Conservation (phyloP, 92 coral and sea anemone species). For the Epizoanthus illoricatus region DNA sequence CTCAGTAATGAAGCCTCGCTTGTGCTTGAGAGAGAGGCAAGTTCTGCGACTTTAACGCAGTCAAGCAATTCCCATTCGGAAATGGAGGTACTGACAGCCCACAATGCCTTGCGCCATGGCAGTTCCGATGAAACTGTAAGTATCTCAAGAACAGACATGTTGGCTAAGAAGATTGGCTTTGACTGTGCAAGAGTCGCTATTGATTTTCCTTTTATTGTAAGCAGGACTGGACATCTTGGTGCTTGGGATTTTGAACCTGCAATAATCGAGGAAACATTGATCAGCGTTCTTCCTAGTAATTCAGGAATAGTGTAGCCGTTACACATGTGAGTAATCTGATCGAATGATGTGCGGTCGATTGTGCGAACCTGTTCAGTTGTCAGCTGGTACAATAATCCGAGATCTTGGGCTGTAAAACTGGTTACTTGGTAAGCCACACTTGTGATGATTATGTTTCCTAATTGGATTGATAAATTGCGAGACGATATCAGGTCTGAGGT, state of each 20-base stretch:
- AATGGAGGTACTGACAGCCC: slow-evolving; percentile 39
- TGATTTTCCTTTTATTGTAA: too few relatives aligned
- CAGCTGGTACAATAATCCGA: slow-evolving; percentile 64
- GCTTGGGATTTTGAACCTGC: too few relatives aligned
- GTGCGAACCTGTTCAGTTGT: slow-evolving; percentile 52
- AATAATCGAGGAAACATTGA: too few relatives aligned
- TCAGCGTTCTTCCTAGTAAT: too few relatives aligned
- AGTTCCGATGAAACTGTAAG: slow-evolving; percentile 41
- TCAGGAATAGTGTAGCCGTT: too few relatives aligned
- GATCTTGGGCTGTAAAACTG: slow-evolving; percentile 27
- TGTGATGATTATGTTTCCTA: background rate
- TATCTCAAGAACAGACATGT: slow-evolving; percentile 54
- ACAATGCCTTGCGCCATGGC: slow-evolving; percentile 56
- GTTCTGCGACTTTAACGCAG: slow-evolving; percentile 40
- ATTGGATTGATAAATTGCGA: background rate
- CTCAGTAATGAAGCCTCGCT: slow-evolving; percentile 11
- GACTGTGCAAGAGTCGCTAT: too few relatives aligned
- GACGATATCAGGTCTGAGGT: too few relatives aligned
- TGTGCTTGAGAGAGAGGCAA: slow-evolving; percentile 40
- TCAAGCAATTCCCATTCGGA: slow-evolving; percentile 70
- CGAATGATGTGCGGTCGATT: slow-evolving; percentile 44
- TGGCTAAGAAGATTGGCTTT: too few relatives aligned
- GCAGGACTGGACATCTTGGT: too few relatives aligned
- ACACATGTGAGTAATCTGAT: slow-evolving; percentile 57
- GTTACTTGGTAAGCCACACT: slow-evolving; percentile 11